These are phyloP conservation scores for Ariopsis seemanni DNA, from an alignment of 2,113 vertebrate genomes.

Conservation along the genomic window DNA sequence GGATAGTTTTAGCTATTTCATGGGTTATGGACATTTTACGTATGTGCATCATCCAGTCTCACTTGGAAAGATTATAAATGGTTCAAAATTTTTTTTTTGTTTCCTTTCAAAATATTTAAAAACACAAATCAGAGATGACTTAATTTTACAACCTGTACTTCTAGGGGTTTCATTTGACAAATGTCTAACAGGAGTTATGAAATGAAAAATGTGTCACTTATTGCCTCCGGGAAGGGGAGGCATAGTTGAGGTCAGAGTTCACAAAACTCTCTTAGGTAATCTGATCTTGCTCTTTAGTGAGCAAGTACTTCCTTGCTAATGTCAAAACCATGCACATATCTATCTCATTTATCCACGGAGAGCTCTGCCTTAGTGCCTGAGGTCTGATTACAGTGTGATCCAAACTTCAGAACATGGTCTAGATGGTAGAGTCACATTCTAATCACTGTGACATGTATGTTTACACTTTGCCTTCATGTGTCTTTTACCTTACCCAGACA, in stretches of 20 bases:
- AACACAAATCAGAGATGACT: background rate
- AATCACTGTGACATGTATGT: background rate
- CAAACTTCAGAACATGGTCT: background rate
- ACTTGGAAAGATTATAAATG: background rate
- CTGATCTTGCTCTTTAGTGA: background rate
- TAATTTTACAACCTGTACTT: background rate
- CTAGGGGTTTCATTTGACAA: background rate
- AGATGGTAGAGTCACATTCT: background rate
- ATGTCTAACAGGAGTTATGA: background rate
- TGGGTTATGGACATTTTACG: background rate
- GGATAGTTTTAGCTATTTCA: background rate
- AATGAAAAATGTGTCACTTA: background rate
- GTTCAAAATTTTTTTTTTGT: background rate
- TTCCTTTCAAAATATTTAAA: background rate
- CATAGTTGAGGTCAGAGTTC: slow-evolving; percentile 10
- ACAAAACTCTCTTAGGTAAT: background rate
- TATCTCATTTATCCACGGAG: background rate
- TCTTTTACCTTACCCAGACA: background rate
- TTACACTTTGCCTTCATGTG: background rate
- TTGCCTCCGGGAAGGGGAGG: background rate
- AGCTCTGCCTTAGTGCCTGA: background rate
- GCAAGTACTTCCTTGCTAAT: background rate
- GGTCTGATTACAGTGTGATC: background rate
- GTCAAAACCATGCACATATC: background rate
- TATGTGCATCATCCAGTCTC: background rate